Evolutionary conservation across 2,888 invertebrate genomes (phyloP), one percentile per base, ranked within the genome.

Genomic region (Mythimna pallens): DNA sequence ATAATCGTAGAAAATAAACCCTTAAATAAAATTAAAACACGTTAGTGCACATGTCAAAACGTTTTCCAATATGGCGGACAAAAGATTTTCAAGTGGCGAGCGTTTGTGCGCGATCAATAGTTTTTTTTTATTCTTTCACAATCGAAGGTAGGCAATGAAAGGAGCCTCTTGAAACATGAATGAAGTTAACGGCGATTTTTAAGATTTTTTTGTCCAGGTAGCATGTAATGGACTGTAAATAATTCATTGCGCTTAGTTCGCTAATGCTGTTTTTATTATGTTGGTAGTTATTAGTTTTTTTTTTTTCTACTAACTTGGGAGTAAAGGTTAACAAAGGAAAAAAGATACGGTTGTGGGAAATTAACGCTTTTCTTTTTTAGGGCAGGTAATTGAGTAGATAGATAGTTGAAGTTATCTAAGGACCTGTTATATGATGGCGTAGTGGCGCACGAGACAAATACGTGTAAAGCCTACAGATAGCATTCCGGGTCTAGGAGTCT

Each of bases 21-120:
- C 54, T 17, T 40, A 62, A 36, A 54, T 52, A 73, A 81, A 88
- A 89, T 89, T 89, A 87, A 87, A 78, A 89, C 88, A 86, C 88
- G 90, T 90, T 91, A 92, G 89, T 90, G 87, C 88, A 88, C 89
- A 92, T 90, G 93, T 93, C 86, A 92, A 94, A 94, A 93, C 93
- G 93, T 92, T 93, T 95, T 94, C 92, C 94, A 95, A 94, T 89
- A 95, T 94, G 94, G 93, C 94, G 91, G 91, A 94, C 95, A 95
- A 95, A 93, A 93, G 89, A 88, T 91, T 91, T 92, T 96, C 92
- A 93, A 96, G 95, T 95, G 94, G 93, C 89, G 86, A 90, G 87
- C 92, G 89, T 93, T 94, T 95, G 94, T 95, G 91, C 90, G 80
- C 92, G 92, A 93, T 95, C 95, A 95, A 96, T 96, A 94, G 95